Conservation (phyloP, 2,113 vertebrate species). For the Tragelaphus scriptus region DNA sequence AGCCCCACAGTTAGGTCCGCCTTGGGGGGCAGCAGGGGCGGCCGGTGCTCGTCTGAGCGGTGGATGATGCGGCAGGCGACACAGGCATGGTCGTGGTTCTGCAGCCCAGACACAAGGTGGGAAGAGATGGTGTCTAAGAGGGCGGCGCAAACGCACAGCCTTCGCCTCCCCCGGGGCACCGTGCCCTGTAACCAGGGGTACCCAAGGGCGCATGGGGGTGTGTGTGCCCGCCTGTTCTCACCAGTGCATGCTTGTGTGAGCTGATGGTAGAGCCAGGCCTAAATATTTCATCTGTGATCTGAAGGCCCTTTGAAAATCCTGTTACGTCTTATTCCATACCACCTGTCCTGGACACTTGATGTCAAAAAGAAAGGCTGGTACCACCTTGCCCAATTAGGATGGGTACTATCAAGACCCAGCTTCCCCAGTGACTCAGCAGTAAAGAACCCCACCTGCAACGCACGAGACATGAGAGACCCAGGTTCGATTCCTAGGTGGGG, state of each 20-base stretch:
- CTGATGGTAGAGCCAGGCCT: neutral
- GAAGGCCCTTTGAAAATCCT: neutral
- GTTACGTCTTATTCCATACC: neutral
- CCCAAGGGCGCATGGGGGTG: neutral
- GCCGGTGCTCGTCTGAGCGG: constrained; percentile 90
- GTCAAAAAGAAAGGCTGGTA: neutral
- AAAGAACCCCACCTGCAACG: neutral
- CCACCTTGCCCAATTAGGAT: neutral
- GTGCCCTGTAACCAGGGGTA: neutral
- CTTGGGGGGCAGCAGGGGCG: constrained; percentile 90
- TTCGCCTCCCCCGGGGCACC: neutral
- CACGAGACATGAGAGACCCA: neutral
- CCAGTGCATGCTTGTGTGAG: accelerated
- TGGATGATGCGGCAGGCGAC: constrained; percentile 91
- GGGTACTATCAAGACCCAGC: neutral
- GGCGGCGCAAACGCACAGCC: accelerated
- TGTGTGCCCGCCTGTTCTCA: neutral
- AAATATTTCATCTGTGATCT: neutral
- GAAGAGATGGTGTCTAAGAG: neutral
- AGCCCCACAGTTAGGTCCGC: constrained; percentile 89
- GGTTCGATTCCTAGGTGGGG: neutral
- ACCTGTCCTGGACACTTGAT: neutral
- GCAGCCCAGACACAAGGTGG: constrained; percentile 33
- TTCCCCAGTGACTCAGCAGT: neutral
- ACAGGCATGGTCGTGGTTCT: constrained; percentile 91